Conservation (phyloP, 2,113 vertebrate genomes). For the Perognathus longimembris region DNA sequence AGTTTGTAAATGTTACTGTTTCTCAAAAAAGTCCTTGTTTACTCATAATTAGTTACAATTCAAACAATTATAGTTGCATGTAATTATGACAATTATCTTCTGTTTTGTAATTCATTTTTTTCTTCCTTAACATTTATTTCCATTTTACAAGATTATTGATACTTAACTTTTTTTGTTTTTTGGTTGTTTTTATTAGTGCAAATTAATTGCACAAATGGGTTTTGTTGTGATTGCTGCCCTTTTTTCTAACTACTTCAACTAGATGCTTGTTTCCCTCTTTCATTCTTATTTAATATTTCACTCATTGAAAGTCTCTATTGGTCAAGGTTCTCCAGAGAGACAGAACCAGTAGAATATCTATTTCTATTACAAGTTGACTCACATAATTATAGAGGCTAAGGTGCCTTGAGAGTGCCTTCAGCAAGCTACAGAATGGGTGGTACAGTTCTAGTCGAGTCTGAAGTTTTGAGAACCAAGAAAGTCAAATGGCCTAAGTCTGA, state of each 20-base stretch:
- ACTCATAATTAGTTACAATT: background rate
- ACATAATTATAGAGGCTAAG: background rate
- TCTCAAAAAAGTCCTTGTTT: slow-evolving; percentile 26
- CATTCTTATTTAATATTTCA: slow-evolving; percentile 8
- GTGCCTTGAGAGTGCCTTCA: background rate
- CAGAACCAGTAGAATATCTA: background rate
- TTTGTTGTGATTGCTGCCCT: no score
- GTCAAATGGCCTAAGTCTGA: background rate
- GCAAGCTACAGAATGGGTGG: background rate
- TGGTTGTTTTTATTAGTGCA: no score
- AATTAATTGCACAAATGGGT: no score
- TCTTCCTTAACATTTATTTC: background rate
- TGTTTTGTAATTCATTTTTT: background rate
- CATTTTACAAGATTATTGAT: background rate
- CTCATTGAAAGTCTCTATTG: slow-evolving; percentile 2
- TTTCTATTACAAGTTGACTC: background rate
- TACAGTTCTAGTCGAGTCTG: background rate
- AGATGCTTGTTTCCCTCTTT: background rate
- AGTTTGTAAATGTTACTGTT: background rate
- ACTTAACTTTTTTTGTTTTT: background rate
- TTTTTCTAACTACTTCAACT: background rate
- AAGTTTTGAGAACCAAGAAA: background rate
- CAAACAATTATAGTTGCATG: background rate
- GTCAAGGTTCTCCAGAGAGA: background rate
- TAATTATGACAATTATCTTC: background rate